Evolutionary conservation across 1,140 invertebrate genomes (phyloP).

Genomic region (Megathymus violae): DNA sequence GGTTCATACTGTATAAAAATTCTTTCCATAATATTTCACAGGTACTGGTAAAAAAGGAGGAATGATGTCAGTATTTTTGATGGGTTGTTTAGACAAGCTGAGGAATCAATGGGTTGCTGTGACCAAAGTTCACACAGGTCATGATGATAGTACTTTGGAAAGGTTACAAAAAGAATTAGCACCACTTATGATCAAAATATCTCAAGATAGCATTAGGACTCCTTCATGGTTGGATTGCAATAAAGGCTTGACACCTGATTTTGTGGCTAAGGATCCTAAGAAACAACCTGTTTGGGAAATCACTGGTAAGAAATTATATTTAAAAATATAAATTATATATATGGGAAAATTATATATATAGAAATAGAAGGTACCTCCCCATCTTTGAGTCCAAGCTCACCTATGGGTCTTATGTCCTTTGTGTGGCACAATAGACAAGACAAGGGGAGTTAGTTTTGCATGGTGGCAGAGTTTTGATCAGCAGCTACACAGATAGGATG

Average conservation of each 20-base stretch:
- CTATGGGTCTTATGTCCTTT: too few species aligned
- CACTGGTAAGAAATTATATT: slow-evolving; percentile 83
- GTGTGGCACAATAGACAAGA: too few species aligned
- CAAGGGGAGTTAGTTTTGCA: too few species aligned
- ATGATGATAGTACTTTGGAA: slow-evolving; percentile 93
- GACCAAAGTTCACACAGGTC: slow-evolving; percentile 93
- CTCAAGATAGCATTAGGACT: slow-evolving; percentile 86
- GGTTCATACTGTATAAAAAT: too few species aligned
- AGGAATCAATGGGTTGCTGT: slow-evolving; percentile 93
- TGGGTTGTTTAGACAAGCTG: slow-evolving; percentile 92
- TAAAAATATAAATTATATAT: not conserved
- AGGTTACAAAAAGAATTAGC: slow-evolving; percentile 89
- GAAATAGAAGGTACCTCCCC: too few species aligned
- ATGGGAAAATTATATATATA: too few species aligned
- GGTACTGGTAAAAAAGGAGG: slow-evolving; percentile 95
- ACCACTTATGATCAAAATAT: slow-evolving; percentile 90
- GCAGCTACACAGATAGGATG: too few species aligned
- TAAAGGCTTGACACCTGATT: slow-evolving; percentile 94
- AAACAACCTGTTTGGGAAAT: slow-evolving; percentile 97
- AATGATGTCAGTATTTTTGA: slow-evolving; percentile 96
- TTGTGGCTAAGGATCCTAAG: slow-evolving; percentile 92
- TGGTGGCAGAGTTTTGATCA: too few species aligned
- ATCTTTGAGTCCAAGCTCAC: too few species aligned
- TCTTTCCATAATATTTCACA: slow-evolving; percentile 50
- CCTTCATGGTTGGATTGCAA: slow-evolving; percentile 93